Evolutionary conservation across 2,797 vertebrate genomes (phyloP), one percentile per base, ranked within the genome.

Genomic region (Columba guinea): DNA sequence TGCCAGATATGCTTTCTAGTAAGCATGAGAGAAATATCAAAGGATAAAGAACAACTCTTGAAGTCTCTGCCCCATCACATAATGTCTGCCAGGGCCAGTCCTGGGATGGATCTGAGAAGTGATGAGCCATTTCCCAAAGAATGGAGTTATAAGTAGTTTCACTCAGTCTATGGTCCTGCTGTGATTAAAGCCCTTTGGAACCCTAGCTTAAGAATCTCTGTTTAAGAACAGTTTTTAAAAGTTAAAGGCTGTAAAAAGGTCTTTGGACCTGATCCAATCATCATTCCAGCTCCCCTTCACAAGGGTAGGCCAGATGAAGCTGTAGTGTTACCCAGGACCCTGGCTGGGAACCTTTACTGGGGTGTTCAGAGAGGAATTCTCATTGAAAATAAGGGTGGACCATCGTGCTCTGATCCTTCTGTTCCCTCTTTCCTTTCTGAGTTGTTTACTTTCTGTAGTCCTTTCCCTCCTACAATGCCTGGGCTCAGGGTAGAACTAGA

Each of bases 211-310:
- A 79, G 11, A 46, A 59, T 4, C 9, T 41, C 17, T 44, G 39
- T 52, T 80, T 77, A 51, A 77, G 87, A 67, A 28, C 26, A 48
- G 5, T 5, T 64, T 91, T 80, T 46, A 23, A 39, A 65, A 87
- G 13, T 48, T 53, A 55, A 87, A 52, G 21, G 28, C 13, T 77
- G 4, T 68, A 37, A 60, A 90, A 79, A 23, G 18, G 7, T 35
- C 34, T 83, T 75, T 0, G 0, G 30, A 62, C 35, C 5, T 1
- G 2, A 16, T 18, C 11, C 10, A 3, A 41, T 13, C 1, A 2
- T 30, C 9, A 21, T 70, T 60, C 12, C 59, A 39, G 27, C 35
- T 75, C 46, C 28, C 48, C 3, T 4, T 55, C 64, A 49, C 28
- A 67, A 37, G 82, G 48, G 7, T 15, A 85, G 19, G 21, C 2